phyloP scores from a whole-genome alignment of 2,888 invertebrate genomes.

The Petrophora chlorosata region DNA sequence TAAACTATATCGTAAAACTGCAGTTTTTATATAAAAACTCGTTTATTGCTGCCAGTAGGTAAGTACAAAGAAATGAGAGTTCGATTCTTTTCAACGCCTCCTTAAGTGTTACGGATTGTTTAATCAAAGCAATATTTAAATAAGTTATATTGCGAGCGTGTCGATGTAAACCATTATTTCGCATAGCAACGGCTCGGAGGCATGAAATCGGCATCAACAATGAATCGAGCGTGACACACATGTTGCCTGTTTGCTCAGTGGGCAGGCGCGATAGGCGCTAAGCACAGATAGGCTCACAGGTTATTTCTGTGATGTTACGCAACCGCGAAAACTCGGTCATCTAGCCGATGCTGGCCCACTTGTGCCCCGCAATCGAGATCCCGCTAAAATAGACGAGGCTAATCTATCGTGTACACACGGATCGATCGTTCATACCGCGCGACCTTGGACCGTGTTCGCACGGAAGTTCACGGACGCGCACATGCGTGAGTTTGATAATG shows the following conservation, averaged over 20 bases:
- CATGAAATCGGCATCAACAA: slow-evolving; percentile 28
- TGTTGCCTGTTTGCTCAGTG: slow-evolving; percentile 33
- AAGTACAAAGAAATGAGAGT: no score
- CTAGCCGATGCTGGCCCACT: slow-evolving; percentile 58
- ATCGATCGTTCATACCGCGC: slow-evolving; percentile 64
- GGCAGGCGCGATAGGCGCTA: slow-evolving; percentile 37
- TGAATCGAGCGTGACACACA: slow-evolving; percentile 35
- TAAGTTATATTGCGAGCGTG: slow-evolving; percentile 14
- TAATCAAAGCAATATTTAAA: slow-evolving; percentile 20
- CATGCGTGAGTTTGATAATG: slow-evolving; percentile 40
- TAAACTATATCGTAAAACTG: slow-evolving; percentile 2
- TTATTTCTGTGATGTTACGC: slow-evolving; percentile 68
- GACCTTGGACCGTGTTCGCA: slow-evolving; percentile 70
- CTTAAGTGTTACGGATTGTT: slow-evolving; percentile 8
- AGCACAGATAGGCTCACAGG: slow-evolving; percentile 38
- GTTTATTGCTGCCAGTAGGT: not conserved
- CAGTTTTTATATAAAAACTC: not conserved
- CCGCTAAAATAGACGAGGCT: slow-evolving; percentile 63
- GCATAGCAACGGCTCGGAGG: slow-evolving; percentile 20
- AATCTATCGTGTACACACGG: slow-evolving; percentile 61
- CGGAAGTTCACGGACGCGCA: slow-evolving; percentile 78
- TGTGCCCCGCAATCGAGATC: slow-evolving; percentile 56
- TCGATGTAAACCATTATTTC: slow-evolving; percentile 14
- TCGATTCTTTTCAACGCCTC: slow-evolving; percentile 2
- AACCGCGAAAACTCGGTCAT: slow-evolving; percentile 75